Base-by-base conservation (phyloP, 2,888 invertebrate species). In the Adelphocoris suturalis region DNA sequence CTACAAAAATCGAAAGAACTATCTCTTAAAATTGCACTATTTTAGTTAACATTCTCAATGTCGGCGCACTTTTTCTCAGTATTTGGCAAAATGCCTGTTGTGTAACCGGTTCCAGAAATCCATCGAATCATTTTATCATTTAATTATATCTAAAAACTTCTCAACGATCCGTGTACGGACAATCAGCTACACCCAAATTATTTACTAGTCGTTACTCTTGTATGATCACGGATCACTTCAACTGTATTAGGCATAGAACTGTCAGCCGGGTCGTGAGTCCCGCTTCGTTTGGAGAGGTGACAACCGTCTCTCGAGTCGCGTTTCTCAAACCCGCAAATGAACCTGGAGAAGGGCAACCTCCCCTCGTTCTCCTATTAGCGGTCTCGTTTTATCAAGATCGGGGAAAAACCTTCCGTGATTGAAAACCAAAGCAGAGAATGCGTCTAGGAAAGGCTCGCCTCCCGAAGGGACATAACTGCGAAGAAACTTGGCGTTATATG, bases 341-440 rank as follows among this genome's bases (percentile, higher is more conserved):
- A 68, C 68, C 68, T 27, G 68, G 68, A 68, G 68, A 68, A 68
- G 23, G 68, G 68, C 68, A 27, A 68, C 68, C 68, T 68, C 68
- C 23, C 23, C 68, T 23, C 23, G 19, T 19, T 11, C 19, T 19
- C 23, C 68, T 68, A 68, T 68, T 68, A 68, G 68, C 68, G 68
- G 68, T 68, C 68, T 68, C 68, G 68, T 68, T 23, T 23, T 68
- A 68, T 68, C 68, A 68, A 68, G 68, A 68, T 68, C 68, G 68
- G n/a, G 68, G 68, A 23, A 68, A 68, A 68, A 68, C 68, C 19
- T 68, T 68, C 23, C 68, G 68, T 23, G 68, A 23, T 68, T 68
- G 68, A 68, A 68, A 68, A 68, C 68, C 68, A 68, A 68, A 68
- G 68, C 68, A 68, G 68, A 5, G 68, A 68, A 68, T 23, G 68